Base-by-base conservation (phyloP, 2,113 vertebrate species). In the Poeciliopsis prolifica region DNA sequence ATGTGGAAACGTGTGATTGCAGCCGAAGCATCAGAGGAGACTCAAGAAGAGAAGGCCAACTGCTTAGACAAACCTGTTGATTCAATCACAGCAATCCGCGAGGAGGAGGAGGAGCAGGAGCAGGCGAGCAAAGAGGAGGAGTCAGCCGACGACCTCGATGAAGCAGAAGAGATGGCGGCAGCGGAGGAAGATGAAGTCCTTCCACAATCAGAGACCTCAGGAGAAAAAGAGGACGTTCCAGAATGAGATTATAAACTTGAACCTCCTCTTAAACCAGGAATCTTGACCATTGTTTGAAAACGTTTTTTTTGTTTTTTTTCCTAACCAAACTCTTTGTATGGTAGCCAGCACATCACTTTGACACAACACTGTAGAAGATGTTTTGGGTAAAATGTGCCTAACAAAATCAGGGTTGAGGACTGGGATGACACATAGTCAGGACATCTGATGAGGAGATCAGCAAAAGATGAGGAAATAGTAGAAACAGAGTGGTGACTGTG, bases 331-430 rank as follows among this genome's bases (percentile, higher is more conserved):
- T 95, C 91, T 94, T 94, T 91, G 94, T 94, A 95, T 82, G 72
- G 90, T 94, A 96, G 95, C 96, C 97, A 98, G 97, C 97, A 98
- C 96, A 98, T 96, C 93, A 95, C 94, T 95, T 97, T 94, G 97
- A 99, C 98, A 99, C 97, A 95, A 97, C 97, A 98, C 98, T 99
- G 97, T 99, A 99, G 98, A 98, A 97, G 96, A 98, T 93, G 91
- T 90, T 87, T 74, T 80, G 92, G 86, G 95, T 94, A 94, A 95
- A 88, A 95, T 90, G 95, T 96, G 91, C 95, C 95, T 96, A 93
- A 94, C 89, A 91, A 89, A 89, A 89, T 88, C 86, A 91, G 84
- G 89, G 89, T 91, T 84, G 68, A 85, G 79, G 69, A 89, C 67
- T 73, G 79, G 37, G 72, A 72, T 69, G 58, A 76, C 67, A 42